Base-by-base conservation (phyloP, 2,797 vertebrate species). In the Hydrocynus forskahlii region DNA sequence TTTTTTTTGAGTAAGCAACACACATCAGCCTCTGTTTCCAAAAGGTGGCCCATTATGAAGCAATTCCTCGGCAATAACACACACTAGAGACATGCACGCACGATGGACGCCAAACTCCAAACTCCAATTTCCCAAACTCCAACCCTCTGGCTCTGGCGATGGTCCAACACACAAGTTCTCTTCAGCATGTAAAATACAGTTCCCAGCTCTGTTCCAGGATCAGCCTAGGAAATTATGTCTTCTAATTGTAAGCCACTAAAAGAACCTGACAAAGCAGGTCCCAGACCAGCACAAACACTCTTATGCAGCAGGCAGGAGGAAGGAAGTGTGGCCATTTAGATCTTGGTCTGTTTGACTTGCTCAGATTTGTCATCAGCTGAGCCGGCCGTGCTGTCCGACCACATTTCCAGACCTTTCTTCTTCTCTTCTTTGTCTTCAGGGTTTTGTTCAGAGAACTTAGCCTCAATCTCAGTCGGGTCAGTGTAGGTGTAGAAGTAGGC, bases 401-500 rank as follows among this genome's bases (percentile, higher is more conserved):
- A 9, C 91, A 89, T 90, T 82, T 92, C 88, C 50, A 93, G 12
- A 63, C 89, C 86, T 16, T 76, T 80, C 60, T 55, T 87, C 12
- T 60, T 88, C 81, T 79, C 88, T 69, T 86, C 70, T 82, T 93
- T 88, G 0, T 93, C 86, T 0, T 91, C 83, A 0, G 87, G 87
- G 1, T 94, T 91, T 0, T 83, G 73, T 1, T 93, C 45, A 0
- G 82, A 63, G 60, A 98, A 94, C 75, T 93, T 80, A 2, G 95
- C 95, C 87, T 99, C 97, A 12, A 97, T 87, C 88, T 96, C 94
- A 1, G 77, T 60, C 0, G 97, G 97, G 88, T 98, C 95, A 5
- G 88, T 64, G 79, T 99, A 99, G 29, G 93, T 96, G 80, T 99
- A 99, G 92, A 95, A 99, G 77, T 92, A 91, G 59, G 95, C 95